Evolutionary conservation across 2,113 vertebrate species (phyloP).

Genomic region (Aldabrachelys gigantea): DNA sequence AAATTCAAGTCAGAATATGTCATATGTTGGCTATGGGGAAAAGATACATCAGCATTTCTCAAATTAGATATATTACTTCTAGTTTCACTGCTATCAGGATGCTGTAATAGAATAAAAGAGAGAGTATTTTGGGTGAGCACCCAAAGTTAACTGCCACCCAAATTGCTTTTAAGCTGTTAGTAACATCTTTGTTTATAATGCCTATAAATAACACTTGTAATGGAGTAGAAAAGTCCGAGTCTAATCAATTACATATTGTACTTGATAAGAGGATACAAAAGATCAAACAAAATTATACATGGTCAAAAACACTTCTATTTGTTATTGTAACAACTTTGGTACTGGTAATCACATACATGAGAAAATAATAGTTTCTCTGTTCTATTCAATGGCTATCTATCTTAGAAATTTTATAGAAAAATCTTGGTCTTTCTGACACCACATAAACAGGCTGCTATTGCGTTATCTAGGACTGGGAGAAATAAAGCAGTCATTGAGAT

Average conservation of each 20-base stretch:
- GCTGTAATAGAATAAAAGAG: background rate
- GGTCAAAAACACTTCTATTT: background rate
- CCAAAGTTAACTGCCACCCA: background rate
- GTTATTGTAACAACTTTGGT: constrained; percentile 39
- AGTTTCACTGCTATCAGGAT: background rate
- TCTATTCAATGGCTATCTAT: background rate
- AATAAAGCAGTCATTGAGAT: constrained; percentile 20
- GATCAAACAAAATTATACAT: background rate
- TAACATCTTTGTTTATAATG: background rate
- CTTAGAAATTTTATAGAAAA: background rate
- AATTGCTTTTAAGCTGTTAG: background rate
- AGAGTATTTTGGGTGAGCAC: background rate
- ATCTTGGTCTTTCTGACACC: background rate
- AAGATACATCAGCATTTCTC: background rate
- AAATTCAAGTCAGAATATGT: background rate
- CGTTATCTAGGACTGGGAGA: background rate
- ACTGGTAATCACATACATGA: background rate
- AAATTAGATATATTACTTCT: background rate
- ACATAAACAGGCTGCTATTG: background rate
- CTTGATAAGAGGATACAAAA: background rate
- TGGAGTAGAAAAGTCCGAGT: background rate
- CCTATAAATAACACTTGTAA: background rate
- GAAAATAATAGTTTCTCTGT: constrained; percentile 9
- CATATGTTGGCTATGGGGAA: background rate
- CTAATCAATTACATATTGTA: background rate